Base-by-base conservation (phyloP, 2,113 vertebrate species). In the Cyphomyrus plagiostoma region DNA sequence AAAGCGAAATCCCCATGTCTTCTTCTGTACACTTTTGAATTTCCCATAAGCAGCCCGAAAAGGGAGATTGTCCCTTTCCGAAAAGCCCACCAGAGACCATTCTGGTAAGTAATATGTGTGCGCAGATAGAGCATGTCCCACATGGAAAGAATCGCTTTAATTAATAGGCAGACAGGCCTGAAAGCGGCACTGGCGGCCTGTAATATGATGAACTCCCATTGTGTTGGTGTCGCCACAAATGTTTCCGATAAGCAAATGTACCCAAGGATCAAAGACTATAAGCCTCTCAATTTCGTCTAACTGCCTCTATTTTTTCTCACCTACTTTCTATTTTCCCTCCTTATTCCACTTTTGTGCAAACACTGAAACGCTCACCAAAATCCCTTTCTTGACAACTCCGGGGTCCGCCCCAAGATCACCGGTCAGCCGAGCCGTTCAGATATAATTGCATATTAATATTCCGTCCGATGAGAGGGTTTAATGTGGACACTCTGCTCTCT, bases 231-330 rank as follows among this genome's bases (percentile, higher is more conserved):
- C 96, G 94, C 94, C 94, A 92, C 94, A 93, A 96, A 94, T 95
- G 94, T 95, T 95, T 92, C 95, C 91, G 95, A 96, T 97, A 97
- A 96, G 94, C 87, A 95, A 93, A 94, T 94, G 94, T 92, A 92
- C 93, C 77, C 93, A 92, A 93, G 96, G 96, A 97, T 97, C 97
- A 97, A 98, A 98, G 97, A 94, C 92, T 92, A 90, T 94, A 95
- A 95, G 95, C 94, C 94, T 94, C 95, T 95, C 93, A 94, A 92
- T 94, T 94, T 96, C 94, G 93, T 93, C 90, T 66, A 93, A 92
- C 93, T 66, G 92, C 88, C 89, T 93, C 88, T 88, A 91, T 94
- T 94, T 94, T 88, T 91, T 91, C 88, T 92, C 91, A 92, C 93
- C 92, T 94, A 92, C 93, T 90, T 90, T 87, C 91, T 92, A 90